These are phyloP conservation scores for Heliconius nattereri DNA, from an alignment of 1,140 invertebrate species.

Conservation along the genomic window DNA sequence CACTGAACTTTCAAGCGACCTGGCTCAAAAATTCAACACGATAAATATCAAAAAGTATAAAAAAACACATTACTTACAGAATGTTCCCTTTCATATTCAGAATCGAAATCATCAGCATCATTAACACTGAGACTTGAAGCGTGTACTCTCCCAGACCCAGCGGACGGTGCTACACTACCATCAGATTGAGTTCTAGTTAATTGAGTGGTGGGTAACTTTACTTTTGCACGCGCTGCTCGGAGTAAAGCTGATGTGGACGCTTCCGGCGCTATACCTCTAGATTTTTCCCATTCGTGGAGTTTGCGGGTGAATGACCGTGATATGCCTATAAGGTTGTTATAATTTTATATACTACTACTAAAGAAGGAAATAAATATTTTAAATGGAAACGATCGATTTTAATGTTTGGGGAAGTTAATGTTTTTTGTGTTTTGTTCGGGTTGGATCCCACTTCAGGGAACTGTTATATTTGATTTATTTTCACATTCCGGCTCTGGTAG, in stretches of 20 bases:
- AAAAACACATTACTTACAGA: slow-evolving; percentile 48
- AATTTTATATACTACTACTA: too few relatives aligned
- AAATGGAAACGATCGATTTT: too few relatives aligned
- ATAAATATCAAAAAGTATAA: not conserved
- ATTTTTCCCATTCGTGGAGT: slow-evolving; percentile 95
- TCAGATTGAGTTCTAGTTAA: slow-evolving; percentile 86
- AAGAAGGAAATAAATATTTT: too few relatives aligned
- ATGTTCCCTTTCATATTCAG: slow-evolving; percentile 65
- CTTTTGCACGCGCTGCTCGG: slow-evolving; percentile 71
- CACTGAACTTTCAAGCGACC: too few relatives aligned
- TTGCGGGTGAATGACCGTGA: slow-evolving; percentile 93
- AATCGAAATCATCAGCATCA: slow-evolving; percentile 84
- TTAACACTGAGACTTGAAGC: slow-evolving; percentile 88
- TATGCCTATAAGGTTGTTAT: slow-evolving; percentile 80
- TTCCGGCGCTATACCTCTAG: slow-evolving; percentile 89
- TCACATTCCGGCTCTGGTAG: too few relatives aligned
- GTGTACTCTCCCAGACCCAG: slow-evolving; percentile 80
- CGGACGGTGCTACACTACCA: slow-evolving; percentile 84
- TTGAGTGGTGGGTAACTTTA: slow-evolving; percentile 78
- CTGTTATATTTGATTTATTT: too few relatives aligned
- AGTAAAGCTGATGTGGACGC: slow-evolving; percentile 90
- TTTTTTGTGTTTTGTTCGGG: too few relatives aligned
- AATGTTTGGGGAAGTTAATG: too few relatives aligned
- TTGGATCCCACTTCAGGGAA: too few relatives aligned
- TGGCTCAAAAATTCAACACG: too few relatives aligned